Percentiles rank a stretch among this genome's conserved stretches.
These are phyloP conservation scores for Pseudomyrmex pallidus DNA, from an alignment of 1,140 invertebrate genomes.

Conservation along the genomic window DNA sequence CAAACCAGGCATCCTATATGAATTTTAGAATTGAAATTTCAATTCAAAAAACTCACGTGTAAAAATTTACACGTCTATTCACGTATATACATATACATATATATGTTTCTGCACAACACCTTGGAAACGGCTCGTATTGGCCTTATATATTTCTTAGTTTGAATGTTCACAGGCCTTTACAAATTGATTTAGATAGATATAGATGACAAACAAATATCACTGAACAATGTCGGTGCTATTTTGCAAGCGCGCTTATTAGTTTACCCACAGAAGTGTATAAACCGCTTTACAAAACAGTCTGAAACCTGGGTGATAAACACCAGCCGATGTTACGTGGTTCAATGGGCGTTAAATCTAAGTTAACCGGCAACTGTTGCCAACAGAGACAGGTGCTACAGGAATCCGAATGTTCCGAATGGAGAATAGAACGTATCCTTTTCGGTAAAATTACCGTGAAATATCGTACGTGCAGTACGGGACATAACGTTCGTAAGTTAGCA, in stretches of 20 bases:
- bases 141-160: too few relatives aligned
- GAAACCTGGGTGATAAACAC: slow-evolving; percentile 29
- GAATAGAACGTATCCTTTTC: neutral
- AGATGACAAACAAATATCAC: neutral
- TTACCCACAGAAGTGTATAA: slow-evolving; percentile 3
- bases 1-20: too few relatives aligned
- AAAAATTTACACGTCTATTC: too few relatives aligned
- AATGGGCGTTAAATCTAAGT: slow-evolving; percentile 28
- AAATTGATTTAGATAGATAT: neutral
- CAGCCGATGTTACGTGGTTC: slow-evolving; percentile 24
- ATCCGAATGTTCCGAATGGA: slow-evolving; percentile 4
- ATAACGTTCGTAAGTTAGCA: neutral
- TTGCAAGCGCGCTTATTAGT: neutral
- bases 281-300: neutral
- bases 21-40: too few relatives aligned
- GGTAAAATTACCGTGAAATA: neutral
- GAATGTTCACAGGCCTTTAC: too few relatives aligned
- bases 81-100: too few relatives aligned
- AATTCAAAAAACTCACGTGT: too few relatives aligned
- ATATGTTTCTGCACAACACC: too few relatives aligned
- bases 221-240: neutral
- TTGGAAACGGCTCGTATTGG: too few relatives aligned
- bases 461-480: neutral
- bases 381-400: slow-evolving; percentile 2
- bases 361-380: slow-evolving; percentile 39